phyloP scores from a whole-genome alignment of 92 coral and sea anemone species.

The Palythoa heliodiscus region DNA sequence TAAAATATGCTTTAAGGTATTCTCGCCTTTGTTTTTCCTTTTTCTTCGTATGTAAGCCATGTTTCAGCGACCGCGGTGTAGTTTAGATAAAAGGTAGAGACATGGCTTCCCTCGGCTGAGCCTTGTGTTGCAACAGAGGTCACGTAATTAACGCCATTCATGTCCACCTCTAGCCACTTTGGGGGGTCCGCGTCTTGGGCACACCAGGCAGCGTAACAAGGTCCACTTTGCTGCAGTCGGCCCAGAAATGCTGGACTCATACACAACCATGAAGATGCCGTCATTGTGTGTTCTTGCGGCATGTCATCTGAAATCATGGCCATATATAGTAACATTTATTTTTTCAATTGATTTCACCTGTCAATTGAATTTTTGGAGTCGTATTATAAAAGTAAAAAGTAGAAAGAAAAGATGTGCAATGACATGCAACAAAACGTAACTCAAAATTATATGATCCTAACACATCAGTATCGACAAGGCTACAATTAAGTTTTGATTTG shows the following conservation, averaged over 20 bases:
- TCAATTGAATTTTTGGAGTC: too few species aligned
- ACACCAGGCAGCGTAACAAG: constrained; percentile 31
- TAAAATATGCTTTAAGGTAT: neutral
- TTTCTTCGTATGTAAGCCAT: constrained; percentile 26
- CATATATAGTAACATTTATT: neutral
- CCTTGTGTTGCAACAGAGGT: constrained; percentile 44
- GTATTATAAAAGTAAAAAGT: too few species aligned
- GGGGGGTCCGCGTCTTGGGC: neutral
- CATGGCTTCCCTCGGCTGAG: neutral
- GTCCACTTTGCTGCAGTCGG: neutral
- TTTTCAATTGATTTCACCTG: too few species aligned
- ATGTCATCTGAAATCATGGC: neutral
- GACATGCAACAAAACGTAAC: too few species aligned
- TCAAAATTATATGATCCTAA: too few species aligned
- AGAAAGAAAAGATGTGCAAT: too few species aligned
- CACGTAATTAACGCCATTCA: neutral
- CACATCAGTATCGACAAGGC: too few species aligned
- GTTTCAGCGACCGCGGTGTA: neutral
- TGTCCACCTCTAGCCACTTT: constrained; percentile 33
- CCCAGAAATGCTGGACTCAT: constrained; percentile 34
- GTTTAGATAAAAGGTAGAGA: constrained; percentile 35
- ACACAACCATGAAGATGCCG: constrained; percentile 33
- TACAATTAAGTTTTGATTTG: too few species aligned
- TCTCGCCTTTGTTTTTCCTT: constrained; percentile 18
- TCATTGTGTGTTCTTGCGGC: neutral